phyloP scores from a whole-genome alignment of 2,888 invertebrate species.

The Pandemis cinnamomeana region DNA sequence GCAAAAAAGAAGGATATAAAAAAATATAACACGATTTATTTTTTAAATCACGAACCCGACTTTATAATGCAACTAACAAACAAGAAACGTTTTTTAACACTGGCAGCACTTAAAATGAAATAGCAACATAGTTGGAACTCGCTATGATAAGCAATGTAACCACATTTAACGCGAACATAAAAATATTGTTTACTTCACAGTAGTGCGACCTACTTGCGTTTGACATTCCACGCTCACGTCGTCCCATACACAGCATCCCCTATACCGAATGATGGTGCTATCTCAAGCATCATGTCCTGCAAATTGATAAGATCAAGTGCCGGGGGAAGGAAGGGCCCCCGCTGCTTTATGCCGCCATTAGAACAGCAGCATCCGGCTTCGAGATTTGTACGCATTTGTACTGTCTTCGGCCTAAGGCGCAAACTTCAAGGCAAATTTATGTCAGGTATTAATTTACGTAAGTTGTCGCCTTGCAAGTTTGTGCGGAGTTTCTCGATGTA shows the following conservation, averaged over 20 bases:
- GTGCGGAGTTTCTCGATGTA: constrained; percentile 56
- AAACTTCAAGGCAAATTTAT: constrained; percentile 82
- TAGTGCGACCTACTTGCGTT: constrained; percentile 32
- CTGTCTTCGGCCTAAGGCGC: constrained; percentile 69
- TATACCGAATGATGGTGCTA: constrained; percentile 54
- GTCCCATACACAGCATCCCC: constrained; percentile 39
- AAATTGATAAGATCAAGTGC: constrained; percentile 68
- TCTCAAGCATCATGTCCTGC: constrained; percentile 60
- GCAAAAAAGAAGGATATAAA: too few species aligned
- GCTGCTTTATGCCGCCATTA: constrained; percentile 75
- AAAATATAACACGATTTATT: too few species aligned
- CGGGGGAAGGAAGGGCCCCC: constrained; percentile 62
- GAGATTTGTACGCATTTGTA: constrained; percentile 60
- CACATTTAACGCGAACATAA: background rate
- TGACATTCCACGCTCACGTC: constrained; percentile 10
- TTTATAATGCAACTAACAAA: too few species aligned
- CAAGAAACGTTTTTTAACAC: background rate
- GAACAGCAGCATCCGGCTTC: constrained; percentile 48
- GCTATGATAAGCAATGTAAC: background rate
- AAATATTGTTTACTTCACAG: constrained; percentile 12
- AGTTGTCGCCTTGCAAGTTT: constrained; percentile 74
- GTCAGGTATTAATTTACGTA: constrained; percentile 83
- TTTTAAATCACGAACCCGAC: too few species aligned
- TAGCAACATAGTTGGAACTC: background rate
- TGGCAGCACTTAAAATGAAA: background rate